These are phyloP conservation scores for Tholera decimalis DNA, from an alignment of 2,888 invertebrate species.

Conservation along the genomic window DNA sequence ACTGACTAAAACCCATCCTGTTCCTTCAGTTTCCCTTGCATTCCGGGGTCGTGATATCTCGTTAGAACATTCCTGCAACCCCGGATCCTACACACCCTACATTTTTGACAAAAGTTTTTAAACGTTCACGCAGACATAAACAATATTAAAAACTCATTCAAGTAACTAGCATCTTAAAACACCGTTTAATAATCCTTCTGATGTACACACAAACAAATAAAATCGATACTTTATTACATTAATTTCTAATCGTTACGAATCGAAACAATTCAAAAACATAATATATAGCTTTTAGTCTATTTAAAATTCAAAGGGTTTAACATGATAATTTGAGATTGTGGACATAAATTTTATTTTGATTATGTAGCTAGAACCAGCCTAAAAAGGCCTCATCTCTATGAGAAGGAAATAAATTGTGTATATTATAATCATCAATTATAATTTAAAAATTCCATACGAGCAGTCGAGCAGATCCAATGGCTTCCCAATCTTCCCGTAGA, in stretches of 20 bases:
- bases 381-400: too few species aligned
- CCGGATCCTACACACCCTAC: too few species aligned
- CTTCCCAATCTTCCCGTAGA: conserved; percentile 50
- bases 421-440: conserved; percentile 52
- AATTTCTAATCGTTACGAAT: conserved; percentile 52
- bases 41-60: too few species aligned
- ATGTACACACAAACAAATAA: conserved; percentile 55
- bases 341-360: conserved; percentile 56
- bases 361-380: too few species aligned
- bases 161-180: conserved; percentile 6
- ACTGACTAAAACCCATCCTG: too few species aligned
- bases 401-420: too few species aligned
- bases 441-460: conserved; percentile 56
- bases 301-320: conserved; percentile 47
- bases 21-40: too few species aligned
- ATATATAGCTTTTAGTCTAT: conserved; percentile 28
- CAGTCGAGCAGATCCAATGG: conserved; percentile 52
- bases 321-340: conserved; percentile 45
- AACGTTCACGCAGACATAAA: neutral
- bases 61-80: too few species aligned
- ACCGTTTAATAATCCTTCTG: conserved; percentile 2
- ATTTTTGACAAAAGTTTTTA: too few species aligned
- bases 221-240: conserved; percentile 49
- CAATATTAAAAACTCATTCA: neutral
- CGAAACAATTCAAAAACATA: conserved; percentile 41